phyloP scores from a whole-genome alignment of 2,113 vertebrate species.

The Tragelaphus strepsiceros region DNA sequence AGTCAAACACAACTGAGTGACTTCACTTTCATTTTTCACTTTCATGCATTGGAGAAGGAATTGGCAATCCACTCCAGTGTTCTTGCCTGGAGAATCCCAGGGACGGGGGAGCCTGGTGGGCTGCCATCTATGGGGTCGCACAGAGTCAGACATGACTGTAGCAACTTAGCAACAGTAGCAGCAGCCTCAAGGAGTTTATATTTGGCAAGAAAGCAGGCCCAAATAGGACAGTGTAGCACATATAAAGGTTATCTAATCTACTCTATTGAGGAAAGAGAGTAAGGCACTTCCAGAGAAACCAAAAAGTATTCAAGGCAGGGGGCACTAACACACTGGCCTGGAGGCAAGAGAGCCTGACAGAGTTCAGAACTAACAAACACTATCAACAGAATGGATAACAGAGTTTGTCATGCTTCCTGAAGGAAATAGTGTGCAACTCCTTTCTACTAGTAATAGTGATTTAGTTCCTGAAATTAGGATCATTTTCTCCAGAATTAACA shows the following conservation, averaged over 20 bases:
- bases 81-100: too few relatives aligned
- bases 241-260: background rate
- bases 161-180: too few relatives aligned
- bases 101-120: too few relatives aligned
- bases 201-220: background rate
- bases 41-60: too few relatives aligned
- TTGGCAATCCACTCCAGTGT: too few relatives aligned
- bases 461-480: background rate
- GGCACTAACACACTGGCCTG: background rate
- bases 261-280: background rate
- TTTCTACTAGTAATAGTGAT: background rate
- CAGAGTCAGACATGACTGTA: too few relatives aligned
- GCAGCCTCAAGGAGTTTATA: background rate
- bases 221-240: background rate
- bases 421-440: background rate
- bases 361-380: background rate
- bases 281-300: background rate
- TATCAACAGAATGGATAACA: background rate
- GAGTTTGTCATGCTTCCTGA: background rate
- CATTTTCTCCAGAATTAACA: conserved; percentile 8
- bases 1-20: too few relatives aligned
- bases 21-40: too few relatives aligned
- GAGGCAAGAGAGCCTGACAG: background rate
- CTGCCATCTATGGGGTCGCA: too few relatives aligned
- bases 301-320: background rate